A percentile compares a stretch with the other conserved stretches of the same genome.
Evolutionary conservation across 2,113 vertebrate genomes (phyloP).

Genomic region (Mirza zaza): DNA sequence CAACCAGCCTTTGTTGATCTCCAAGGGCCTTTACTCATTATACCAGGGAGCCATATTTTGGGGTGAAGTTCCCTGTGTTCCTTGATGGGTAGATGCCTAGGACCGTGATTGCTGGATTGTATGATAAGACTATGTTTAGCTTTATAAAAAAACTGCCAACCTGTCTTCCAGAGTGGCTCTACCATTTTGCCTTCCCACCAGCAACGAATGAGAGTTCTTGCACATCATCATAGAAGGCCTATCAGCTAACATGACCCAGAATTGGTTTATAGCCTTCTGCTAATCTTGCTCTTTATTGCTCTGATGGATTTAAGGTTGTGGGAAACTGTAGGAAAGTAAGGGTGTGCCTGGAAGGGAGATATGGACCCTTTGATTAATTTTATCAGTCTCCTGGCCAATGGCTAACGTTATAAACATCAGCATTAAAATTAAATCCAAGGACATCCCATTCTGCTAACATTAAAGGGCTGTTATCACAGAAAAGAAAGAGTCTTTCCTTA

Average conservation of each 20-base stretch:
- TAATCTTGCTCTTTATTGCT: conserved; percentile 7
- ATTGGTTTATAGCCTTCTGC: conserved; percentile 24
- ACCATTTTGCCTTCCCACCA: background rate
- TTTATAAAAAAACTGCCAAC: background rate
- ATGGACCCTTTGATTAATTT: background rate
- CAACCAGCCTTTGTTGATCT: background rate
- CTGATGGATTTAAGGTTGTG: background rate
- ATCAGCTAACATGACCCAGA: background rate
- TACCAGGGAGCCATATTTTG: background rate
- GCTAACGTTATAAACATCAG: background rate
- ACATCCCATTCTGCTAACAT: background rate
- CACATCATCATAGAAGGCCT: background rate
- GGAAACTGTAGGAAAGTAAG: background rate
- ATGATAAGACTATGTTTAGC: background rate
- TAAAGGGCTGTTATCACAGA: background rate
- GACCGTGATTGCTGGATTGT: background rate
- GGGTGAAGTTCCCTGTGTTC: background rate
- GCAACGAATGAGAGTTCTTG: background rate
- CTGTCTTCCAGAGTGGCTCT: background rate
- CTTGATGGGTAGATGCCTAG: background rate
- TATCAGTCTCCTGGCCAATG: background rate
- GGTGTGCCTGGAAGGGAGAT: conserved; percentile 9
- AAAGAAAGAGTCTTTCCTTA: background rate
- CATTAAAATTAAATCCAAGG: background rate
- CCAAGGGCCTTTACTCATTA: background rate